Evolutionary conservation across 2,113 vertebrate species (phyloP).

Genomic region (Thalassarche chlororhynchos): DNA sequence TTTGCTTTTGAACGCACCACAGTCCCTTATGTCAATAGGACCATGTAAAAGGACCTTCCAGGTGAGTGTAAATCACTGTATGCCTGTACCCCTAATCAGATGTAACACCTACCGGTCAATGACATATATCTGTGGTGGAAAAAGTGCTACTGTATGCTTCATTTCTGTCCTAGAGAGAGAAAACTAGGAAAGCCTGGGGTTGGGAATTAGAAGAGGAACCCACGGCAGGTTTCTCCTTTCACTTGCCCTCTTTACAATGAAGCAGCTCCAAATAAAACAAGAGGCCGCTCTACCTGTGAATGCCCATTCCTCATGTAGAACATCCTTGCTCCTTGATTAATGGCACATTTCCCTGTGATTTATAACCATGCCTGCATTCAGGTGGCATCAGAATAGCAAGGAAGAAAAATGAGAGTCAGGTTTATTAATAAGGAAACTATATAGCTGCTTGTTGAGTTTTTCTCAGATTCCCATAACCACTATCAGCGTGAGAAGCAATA

Average conservation of each 20-base stretch:
- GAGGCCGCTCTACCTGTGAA: background rate
- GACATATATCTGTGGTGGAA: background rate
- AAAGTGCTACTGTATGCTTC: background rate
- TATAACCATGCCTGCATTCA: background rate
- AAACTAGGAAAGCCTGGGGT: background rate
- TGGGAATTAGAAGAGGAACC: background rate
- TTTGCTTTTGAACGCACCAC: background rate
- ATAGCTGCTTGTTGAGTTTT: background rate
- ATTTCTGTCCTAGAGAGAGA: background rate
- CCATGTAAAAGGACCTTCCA: background rate
- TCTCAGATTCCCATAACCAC: background rate
- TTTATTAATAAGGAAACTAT: background rate
- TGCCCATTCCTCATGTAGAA: background rate
- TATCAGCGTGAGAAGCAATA: background rate
- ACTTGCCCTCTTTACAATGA: background rate
- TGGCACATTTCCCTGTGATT: background rate
- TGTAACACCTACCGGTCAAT: background rate
- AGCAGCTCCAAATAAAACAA: background rate
- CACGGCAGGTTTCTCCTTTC: background rate
- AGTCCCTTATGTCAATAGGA: background rate
- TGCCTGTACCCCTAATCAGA: background rate
- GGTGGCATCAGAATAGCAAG: background rate
- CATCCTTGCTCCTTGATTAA: conserved; percentile 21
- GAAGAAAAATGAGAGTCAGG: background rate
- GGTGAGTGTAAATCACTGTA: background rate